Percentiles rank a stretch among this genome's conserved stretches.
Evolutionary conservation across 2,888 invertebrate species (phyloP).

Genomic region (Lepidocyrtinus sp.): DNA sequence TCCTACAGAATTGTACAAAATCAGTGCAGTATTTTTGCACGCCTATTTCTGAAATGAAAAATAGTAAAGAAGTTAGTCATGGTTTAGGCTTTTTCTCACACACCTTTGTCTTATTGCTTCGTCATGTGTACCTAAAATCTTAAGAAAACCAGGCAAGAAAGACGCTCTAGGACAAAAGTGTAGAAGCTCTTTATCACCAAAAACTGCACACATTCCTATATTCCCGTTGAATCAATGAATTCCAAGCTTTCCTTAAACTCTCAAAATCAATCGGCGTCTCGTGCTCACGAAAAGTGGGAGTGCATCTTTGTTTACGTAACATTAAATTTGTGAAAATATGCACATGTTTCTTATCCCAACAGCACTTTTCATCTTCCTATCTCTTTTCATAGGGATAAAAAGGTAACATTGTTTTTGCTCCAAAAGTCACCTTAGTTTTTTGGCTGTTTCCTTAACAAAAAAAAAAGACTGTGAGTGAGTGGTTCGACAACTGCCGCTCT

Average conservation of each 20-base stretch:
- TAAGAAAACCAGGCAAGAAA: not conserved
- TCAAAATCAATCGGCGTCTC: no score
- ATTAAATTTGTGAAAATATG: no score
- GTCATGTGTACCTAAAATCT: not conserved
- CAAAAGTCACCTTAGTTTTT: constrained; percentile 14
- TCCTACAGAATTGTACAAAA: not conserved
- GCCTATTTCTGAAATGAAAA: not conserved
- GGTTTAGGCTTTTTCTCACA: not conserved
- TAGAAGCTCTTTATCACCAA: not conserved
- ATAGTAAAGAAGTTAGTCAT: not conserved
- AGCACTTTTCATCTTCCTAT: no score
- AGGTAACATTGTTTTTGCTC: not conserved
- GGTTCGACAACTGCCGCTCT: constrained; percentile 5
- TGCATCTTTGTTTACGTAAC: no score
- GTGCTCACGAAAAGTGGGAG: no score
- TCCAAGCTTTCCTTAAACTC: not conserved
- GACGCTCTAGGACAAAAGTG: not conserved
- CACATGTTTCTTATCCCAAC: constrained; percentile 4
- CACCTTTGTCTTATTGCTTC: not conserved
- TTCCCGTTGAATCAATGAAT: constrained; percentile 13
- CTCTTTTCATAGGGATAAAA: not conserved
- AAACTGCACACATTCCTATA: not conserved
- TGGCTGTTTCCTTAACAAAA: not conserved
- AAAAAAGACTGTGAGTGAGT: not conserved
- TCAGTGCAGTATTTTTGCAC: not conserved